Evolutionary conservation across 2,113 vertebrate species (phyloP), one percentile per base, ranked within the genome.

Genomic region (Falcunculus frontatus): DNA sequence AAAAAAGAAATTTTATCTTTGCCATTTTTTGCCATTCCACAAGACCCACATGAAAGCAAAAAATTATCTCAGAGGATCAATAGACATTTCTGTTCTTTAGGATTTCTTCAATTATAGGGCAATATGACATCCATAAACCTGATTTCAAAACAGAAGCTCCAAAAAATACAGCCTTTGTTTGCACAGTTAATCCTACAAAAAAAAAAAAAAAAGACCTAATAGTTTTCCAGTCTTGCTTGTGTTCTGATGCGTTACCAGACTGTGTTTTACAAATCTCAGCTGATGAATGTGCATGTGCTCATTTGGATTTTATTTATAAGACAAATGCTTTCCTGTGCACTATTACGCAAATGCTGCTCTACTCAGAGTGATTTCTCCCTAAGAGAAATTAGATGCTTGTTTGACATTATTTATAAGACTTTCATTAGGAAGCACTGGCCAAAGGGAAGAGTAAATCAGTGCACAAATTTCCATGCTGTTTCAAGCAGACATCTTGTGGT

Each of bases 281-380:
- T 90, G 63, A 91, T 92, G 46, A 94, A 92, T 84, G 72, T 77
- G 20, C 33, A 53, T 77, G 13, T n/a, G 50, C 62, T 84, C n/a
- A 63, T 95, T 89, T 86, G n/a, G 37, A 65, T 86, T 95, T 86
- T 83, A 76, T 90, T 83, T 77, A 37, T 57, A 83, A 75, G 56
- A 78, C 20, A 85, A 94, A 91, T 39, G 12, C 10, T 85, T 93
- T 85, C 39, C 52, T 75, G 26, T 55, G 39, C n/a, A 26, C 49
- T 68, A 57, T 81, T 81, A 50, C 1, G 0, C 73, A 92, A 92
- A 77, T 37, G 5, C 1, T 69, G 42, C 18, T 84, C 26, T 56
- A 62, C 50, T 53, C 29, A 73, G 46, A 83, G 37, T n/a, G n/a
- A 68, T 65, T 89, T 80, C 41, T 84, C 23, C 50, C 50, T 80